Conservation (phyloP, 2,888 invertebrate genomes). For the Orgyia antiqua region DNA sequence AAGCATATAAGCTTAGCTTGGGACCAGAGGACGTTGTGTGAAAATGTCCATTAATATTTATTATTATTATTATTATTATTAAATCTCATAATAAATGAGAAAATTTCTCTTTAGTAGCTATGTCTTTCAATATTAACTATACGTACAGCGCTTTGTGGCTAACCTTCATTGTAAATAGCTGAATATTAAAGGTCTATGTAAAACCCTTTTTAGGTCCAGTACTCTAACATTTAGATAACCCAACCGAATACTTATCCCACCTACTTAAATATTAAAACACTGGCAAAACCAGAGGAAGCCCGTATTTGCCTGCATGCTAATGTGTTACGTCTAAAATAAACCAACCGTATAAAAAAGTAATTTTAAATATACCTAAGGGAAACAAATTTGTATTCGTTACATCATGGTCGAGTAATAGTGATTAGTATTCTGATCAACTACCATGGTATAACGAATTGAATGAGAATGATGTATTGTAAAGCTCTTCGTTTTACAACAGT, state of each 20-base stretch:
- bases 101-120: neutral
- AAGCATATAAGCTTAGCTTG: too few relatives aligned
- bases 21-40: too few relatives aligned
- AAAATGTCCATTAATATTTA: too few relatives aligned
- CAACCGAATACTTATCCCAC: slow-evolving; percentile 20
- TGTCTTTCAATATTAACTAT: slow-evolving; percentile 6
- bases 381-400: slow-evolving; percentile 23
- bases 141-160: slow-evolving; percentile 1
- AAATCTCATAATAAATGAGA: too few relatives aligned
- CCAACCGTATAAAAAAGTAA: slow-evolving; percentile 36
- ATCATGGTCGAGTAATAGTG: slow-evolving; percentile 33
- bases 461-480: slow-evolving; percentile 59
- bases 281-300: slow-evolving; percentile 43
- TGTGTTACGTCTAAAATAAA: slow-evolving; percentile 44
- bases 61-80: too few relatives aligned
- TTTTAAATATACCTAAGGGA: slow-evolving; percentile 16
- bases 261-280: slow-evolving; percentile 56
- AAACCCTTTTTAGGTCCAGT: slow-evolving; percentile 26
- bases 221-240: slow-evolving; percentile 23
- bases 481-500: slow-evolving; percentile 52
- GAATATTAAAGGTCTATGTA: slow-evolving; percentile 10
- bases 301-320: slow-evolving; percentile 57
- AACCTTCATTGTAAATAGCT: slow-evolving; percentile 11
- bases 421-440: slow-evolving; percentile 59
- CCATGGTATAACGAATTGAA: slow-evolving; percentile 40